phyloP scores from a whole-genome alignment of 2,113 vertebrate genomes.

The Nannobrachium achirus region DNA sequence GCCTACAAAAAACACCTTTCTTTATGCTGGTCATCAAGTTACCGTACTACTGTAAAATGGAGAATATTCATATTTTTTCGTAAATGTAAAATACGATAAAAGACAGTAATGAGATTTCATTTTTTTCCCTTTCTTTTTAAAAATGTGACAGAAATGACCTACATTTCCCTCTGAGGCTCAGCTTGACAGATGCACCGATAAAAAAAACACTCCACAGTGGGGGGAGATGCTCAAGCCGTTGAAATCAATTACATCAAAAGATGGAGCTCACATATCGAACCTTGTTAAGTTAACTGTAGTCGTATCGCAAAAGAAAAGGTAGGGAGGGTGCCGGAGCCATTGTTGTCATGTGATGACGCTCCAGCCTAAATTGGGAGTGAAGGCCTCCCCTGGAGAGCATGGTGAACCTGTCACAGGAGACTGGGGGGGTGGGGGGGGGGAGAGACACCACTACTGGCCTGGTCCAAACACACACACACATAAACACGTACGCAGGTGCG shows the following conservation, averaged over 20 bases:
- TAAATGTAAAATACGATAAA: conserved; percentile 20
- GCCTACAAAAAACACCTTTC: not conserved
- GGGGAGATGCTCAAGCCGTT: conserved; percentile 60
- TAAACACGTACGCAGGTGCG: conserved; percentile 5
- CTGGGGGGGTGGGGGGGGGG: conserved; percentile 42
- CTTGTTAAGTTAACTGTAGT: conserved; percentile 79
- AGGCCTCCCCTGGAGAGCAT: conserved; percentile 75
- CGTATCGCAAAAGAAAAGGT: conserved; percentile 60
- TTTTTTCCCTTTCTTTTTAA: conserved; percentile 5
- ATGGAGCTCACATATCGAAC: conserved; percentile 65
- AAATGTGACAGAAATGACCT: conserved; percentile 56
- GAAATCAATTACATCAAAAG: conserved; percentile 75
- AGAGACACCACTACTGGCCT: not conserved
- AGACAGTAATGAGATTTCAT: conserved; percentile 2
- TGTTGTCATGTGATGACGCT: conserved; percentile 66
- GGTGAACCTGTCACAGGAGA: conserved; percentile 72
- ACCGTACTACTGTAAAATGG: conserved; percentile 2
- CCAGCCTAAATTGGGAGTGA: conserved; percentile 76
- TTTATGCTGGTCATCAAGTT: conserved; percentile 18
- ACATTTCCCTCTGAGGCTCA: conserved; percentile 49
- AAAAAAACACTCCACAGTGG: conserved; percentile 33
- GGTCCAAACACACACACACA: conserved; percentile 33
- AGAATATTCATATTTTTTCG: conserved; percentile 1
- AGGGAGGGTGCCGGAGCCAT: conserved; percentile 66
- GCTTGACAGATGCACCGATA: conserved; percentile 57